Conservation (phyloP, 2,888 invertebrate genomes). For the Oligia fasciuncula region DNA sequence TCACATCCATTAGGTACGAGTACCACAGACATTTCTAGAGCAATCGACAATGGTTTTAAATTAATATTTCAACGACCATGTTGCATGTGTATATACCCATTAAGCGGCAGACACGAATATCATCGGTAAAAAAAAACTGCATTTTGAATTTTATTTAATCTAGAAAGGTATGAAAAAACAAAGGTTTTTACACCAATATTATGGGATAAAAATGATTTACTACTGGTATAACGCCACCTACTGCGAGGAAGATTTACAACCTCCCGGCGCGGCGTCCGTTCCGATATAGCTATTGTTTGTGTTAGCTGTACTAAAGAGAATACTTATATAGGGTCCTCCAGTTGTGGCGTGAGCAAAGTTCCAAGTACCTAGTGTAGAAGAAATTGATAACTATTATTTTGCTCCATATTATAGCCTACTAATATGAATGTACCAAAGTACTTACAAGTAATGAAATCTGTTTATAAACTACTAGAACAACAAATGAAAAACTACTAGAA, state of each 20-base stretch:
- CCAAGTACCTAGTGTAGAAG: background rate
- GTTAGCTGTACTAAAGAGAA: slow-evolving; percentile 14
- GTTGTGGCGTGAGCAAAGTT: background rate
- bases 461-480: background rate
- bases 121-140: background rate
- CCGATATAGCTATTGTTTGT: slow-evolving; percentile 39
- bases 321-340: background rate
- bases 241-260: slow-evolving; percentile 42
- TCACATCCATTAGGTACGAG: slow-evolving; percentile 14
- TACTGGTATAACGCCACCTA: slow-evolving; percentile 30
- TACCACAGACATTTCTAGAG: slow-evolving; percentile 6
- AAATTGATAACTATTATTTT: background rate
- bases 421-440: background rate
- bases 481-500: background rate
- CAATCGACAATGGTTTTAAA: slow-evolving; percentile 16
- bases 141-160: slow-evolving; percentile 16
- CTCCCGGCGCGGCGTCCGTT: slow-evolving; percentile 24
- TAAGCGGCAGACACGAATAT: slow-evolving; percentile 23
- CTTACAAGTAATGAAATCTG: background rate
- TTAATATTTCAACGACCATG: slow-evolving; percentile 17
- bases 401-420: background rate
- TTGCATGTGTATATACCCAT: slow-evolving; percentile 43
- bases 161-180: slow-evolving; percentile 18
- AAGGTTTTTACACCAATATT: slow-evolving; percentile 32
- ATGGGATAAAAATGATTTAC: slow-evolving; percentile 56